Evolutionary conservation across 1,140 invertebrate genomes (phyloP).

Genomic region (Euglossa dilemma): DNA sequence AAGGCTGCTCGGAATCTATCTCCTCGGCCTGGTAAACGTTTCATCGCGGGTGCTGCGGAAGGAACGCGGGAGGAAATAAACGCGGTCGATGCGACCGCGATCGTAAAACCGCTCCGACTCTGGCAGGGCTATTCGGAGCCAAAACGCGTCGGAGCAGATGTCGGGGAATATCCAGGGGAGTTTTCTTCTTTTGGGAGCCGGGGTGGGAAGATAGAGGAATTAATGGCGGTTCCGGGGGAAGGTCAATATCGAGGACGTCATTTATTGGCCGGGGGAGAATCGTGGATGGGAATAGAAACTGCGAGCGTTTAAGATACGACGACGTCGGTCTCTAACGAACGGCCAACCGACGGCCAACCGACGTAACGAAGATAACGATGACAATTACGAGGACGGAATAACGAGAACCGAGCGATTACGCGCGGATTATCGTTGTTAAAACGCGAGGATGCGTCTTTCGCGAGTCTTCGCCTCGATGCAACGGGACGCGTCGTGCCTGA

Average conservation of each 20-base stretch:
- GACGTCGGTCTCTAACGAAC: neutral
- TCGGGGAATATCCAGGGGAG: neutral
- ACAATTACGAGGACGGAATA: neutral
- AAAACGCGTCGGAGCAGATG: neutral
- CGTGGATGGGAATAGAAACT: neutral
- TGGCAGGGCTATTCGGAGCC: no score
- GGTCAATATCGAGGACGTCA: constrained; percentile 9
- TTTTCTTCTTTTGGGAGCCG: neutral
- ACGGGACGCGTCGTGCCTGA: neutral
- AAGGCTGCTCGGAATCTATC: neutral
- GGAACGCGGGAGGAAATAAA: neutral
- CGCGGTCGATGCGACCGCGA: neutral
- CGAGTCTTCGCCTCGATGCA: no score
- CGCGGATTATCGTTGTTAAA: neutral
- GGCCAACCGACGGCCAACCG: neutral
- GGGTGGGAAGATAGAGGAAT: neutral
- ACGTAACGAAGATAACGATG: constrained; percentile 3
- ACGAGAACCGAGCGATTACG: neutral
- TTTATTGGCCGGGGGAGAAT: neutral
- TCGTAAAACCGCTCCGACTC: neutral
- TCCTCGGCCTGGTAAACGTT: neutral
- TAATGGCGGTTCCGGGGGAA: constrained; percentile 1
- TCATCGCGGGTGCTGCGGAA: neutral
- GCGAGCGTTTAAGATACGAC: neutral
- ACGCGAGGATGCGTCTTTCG: neutral